phyloP scores from a whole-genome alignment of 1,140 invertebrate species.

The Riptortus pedestris region DNA sequence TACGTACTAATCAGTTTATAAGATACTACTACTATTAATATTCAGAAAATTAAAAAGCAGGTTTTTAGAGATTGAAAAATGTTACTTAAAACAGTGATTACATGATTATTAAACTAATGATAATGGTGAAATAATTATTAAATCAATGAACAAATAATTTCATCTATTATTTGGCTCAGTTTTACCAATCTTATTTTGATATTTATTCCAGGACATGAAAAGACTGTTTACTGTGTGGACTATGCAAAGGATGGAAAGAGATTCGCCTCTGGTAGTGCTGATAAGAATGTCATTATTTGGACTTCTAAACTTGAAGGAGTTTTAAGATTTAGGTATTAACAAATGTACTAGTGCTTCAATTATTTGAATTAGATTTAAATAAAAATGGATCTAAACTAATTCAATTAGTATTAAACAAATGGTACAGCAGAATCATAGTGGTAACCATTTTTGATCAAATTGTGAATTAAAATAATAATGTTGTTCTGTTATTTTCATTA shows the following conservation, averaged over 20 bases:
- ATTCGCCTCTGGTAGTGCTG: conserved; percentile 93
- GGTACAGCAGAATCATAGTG: neutral
- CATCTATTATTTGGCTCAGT: neutral
- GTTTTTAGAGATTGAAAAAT: too few relatives aligned
- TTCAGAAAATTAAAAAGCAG: too few relatives aligned
- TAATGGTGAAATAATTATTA: neutral
- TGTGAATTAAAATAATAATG: too few relatives aligned
- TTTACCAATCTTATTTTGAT: neutral
- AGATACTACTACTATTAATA: neutral
- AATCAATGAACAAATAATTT: neutral
- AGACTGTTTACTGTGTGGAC: conserved; percentile 82
- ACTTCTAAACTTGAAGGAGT: conserved; percentile 91
- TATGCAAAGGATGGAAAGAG: conserved; percentile 91
- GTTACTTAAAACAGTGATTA: too few relatives aligned
- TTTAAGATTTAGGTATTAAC: conserved; percentile 86
- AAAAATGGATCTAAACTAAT: neutral
- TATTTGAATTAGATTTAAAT: conserved; percentile 11
- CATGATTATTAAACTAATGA: neutral
- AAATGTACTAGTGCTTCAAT: too few relatives aligned
- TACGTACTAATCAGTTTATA: too few relatives aligned
- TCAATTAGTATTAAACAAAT: neutral
- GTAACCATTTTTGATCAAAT: too few relatives aligned
- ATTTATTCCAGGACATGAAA: conserved; percentile 64
- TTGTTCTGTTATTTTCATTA: too few relatives aligned
- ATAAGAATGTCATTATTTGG: conserved; percentile 98